Evolutionary conservation across 1,140 invertebrate genomes (phyloP), one percentile per base, ranked within the genome.

Genomic region (Limonius californicus): DNA sequence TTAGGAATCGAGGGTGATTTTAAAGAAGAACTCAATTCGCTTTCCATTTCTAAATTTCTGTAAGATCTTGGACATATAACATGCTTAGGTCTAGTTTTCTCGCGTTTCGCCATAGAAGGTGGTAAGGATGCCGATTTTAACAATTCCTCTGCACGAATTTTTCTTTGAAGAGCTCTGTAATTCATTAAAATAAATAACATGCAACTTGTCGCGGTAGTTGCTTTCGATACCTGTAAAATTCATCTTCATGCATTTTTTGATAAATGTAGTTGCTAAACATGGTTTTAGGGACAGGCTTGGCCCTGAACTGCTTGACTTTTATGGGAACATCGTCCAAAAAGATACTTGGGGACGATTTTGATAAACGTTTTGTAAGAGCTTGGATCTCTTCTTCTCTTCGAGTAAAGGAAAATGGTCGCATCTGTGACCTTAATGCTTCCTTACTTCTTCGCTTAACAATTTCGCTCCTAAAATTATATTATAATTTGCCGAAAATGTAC

Each of bases 221-320:
- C n/a, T n/a, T n/a, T n/a, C n/a, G n/a, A n/a, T 39, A 87, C 86
- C 85, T 82, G 69, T 85, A 86, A 74, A 84, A 88, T 64, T 88
- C 85, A 65, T 88, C 85, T 70, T 88, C 86, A 43, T 85, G 78
- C 79, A 85, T 86, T 68, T 84, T 86, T 55, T 86, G 82, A 58
- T 88, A 88, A 64, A 87, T 80, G 58, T 86, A 85, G 65, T 85
- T 86, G 19, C 83, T 85, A 68, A 88, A 88, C 11, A 89, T 70
- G 76, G 86, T 83, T 69, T 81, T 87, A 4, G 87, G 87, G 20
- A 88, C 81, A 0, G 87, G 86, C 62, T 84, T 83, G 0, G 86
- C 87, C 69, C 76, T 82, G 65, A 89, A 89, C 27, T 78, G 78
- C 47, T 81, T 81, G 30, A 77, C 76, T 68, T 76, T 79, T 63